Evolutionary conservation across 2,888 invertebrate species (phyloP).

Genomic region (Phaonia tiefii): DNA sequence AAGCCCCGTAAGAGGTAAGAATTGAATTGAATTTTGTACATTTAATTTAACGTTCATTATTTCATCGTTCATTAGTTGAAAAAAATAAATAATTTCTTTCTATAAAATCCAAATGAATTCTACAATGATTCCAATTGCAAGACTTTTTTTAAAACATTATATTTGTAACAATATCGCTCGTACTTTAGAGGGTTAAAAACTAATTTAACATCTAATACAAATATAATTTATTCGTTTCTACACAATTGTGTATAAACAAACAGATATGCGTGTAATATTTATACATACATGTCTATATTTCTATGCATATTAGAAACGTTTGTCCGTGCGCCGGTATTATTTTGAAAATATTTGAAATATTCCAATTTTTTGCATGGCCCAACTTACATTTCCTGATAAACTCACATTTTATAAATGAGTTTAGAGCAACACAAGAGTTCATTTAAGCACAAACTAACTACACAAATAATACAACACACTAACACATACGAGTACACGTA

Average conservation of each 20-base stretch:
- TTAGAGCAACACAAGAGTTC: background rate
- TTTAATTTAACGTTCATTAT: too few relatives aligned
- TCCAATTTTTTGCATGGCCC: background rate
- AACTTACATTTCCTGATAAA: conserved; percentile 18
- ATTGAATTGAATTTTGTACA: too few relatives aligned
- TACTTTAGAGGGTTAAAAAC: background rate
- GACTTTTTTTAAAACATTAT: too few relatives aligned
- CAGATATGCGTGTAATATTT: background rate
- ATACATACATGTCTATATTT: background rate
- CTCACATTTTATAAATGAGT: background rate
- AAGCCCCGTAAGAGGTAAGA: too few relatives aligned
- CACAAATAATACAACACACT: background rate
- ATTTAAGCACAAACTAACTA: background rate
- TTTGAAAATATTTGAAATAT: conserved; percentile 11
- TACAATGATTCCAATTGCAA: too few relatives aligned
- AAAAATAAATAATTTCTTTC: too few relatives aligned
- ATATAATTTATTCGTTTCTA: background rate
- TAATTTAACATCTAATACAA: background rate
- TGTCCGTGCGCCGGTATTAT: too few relatives aligned
- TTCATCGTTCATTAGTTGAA: too few relatives aligned
- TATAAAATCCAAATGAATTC: too few relatives aligned
- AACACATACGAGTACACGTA: background rate
- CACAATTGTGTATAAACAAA: background rate
- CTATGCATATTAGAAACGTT: too few relatives aligned
- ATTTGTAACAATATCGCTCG: too few relatives aligned